phyloP scores from a whole-genome alignment of 1,140 invertebrate species.

The Wiebesia pumilae region DNA sequence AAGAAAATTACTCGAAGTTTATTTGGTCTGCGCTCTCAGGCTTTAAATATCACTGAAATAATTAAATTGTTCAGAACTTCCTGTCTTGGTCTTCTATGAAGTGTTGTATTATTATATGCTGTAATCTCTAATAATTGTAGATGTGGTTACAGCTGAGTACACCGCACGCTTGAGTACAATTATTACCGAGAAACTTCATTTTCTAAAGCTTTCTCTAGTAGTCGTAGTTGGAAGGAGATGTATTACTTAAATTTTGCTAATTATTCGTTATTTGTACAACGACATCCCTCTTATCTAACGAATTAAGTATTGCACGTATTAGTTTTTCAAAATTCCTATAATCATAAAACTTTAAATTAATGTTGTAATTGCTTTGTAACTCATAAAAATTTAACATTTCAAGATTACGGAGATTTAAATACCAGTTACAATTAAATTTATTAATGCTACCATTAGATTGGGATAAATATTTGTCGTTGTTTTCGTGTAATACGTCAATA shows the following conservation, averaged over 20 bases:
- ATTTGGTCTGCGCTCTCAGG: slow-evolving; percentile 9
- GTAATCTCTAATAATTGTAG: slow-evolving; percentile 42
- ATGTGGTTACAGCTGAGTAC: slow-evolving; percentile 31
- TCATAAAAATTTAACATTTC: too few relatives aligned
- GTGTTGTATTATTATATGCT: slow-evolving; percentile 35
- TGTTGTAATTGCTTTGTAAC: too few relatives aligned
- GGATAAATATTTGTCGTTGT: too few relatives aligned
- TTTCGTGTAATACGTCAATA: too few relatives aligned
- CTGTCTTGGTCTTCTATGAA: not conserved
- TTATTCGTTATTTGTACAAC: not conserved
- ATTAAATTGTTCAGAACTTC: slow-evolving; percentile 39
- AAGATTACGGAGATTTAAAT: too few relatives aligned
- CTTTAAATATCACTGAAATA: slow-evolving; percentile 26
- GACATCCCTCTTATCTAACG: not conserved
- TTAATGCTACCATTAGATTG: too few relatives aligned
- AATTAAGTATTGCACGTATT: not conserved
- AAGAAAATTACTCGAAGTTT: not conserved
- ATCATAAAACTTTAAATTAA: too few relatives aligned
- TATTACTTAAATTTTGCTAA: slow-evolving; percentile 11
- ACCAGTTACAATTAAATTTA: too few relatives aligned
- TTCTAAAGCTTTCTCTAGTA: slow-evolving; percentile 40
- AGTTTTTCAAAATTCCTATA: too few relatives aligned
- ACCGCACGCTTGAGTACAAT: slow-evolving; percentile 44
- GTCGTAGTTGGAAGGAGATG: slow-evolving; percentile 15
- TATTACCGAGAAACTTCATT: slow-evolving; percentile 48